Conservation (phyloP, 2,888 invertebrate genomes). For the Tribolium freemani region DNA sequence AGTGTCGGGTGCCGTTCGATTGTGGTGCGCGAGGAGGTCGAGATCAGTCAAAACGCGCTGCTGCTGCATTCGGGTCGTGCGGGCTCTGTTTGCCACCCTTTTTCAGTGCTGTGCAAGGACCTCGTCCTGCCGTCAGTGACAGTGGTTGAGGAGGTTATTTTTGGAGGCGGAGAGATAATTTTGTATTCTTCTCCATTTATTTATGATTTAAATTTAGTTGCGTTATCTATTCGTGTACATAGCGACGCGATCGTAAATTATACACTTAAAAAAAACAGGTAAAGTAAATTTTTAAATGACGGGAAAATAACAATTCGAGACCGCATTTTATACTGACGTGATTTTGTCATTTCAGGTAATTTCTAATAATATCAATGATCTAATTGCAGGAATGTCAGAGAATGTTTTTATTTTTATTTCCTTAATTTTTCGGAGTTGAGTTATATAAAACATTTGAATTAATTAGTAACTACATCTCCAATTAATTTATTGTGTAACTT, state of each 20-base stretch:
- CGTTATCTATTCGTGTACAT: constrained; percentile 35
- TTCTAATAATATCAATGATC: constrained; percentile 23
- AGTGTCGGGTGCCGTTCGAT: constrained; percentile 19
- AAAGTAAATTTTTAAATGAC: constrained; percentile 18
- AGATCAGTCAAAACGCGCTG: constrained; percentile 17
- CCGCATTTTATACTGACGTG: constrained; percentile 6
- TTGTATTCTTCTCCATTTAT: constrained; percentile 4
- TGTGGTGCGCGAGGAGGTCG: constrained; percentile 10
- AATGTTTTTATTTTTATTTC: background rate
- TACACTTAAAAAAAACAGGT: constrained; percentile 25
- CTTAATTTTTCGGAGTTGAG: background rate
- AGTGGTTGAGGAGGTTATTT: constrained; percentile 1
- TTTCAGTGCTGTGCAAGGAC: background rate
- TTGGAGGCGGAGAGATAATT: constrained; percentile 4
- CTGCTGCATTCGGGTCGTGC: constrained; percentile 25
- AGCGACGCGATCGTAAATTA: constrained; percentile 34
- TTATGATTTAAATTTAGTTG: constrained; percentile 35
- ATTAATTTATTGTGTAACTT: background rate
- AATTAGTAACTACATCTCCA: background rate
- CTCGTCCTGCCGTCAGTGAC: background rate
- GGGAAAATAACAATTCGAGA: background rate
- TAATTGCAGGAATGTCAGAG: constrained; percentile 1
- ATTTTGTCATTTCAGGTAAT: background rate
- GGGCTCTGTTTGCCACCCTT: constrained; percentile 9
- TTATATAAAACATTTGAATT: background rate